phyloP scores from a whole-genome alignment of 2,113 vertebrate species.

The Bufo gargarizans region DNA sequence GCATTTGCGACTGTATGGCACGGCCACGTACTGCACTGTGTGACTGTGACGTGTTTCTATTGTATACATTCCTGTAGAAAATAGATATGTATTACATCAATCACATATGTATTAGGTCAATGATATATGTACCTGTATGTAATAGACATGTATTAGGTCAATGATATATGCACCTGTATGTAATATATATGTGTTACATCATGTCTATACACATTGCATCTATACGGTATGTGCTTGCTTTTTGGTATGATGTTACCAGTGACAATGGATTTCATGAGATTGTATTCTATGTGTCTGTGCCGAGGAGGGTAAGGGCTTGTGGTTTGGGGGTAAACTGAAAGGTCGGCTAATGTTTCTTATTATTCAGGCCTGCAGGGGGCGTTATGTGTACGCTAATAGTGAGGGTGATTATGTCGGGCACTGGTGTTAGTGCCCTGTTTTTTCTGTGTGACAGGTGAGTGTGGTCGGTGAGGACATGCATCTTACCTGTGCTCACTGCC shows the following conservation, averaged over 20 bases:
- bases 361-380: background rate
- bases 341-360: background rate
- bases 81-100: background rate
- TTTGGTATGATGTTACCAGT: background rate
- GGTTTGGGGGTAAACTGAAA: background rate
- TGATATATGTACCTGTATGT: no score
- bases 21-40: background rate
- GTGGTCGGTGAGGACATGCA: background rate
- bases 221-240: background rate
- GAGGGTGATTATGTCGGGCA: background rate
- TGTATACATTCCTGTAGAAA: background rate
- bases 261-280: background rate
- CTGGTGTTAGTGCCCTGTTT: background rate
- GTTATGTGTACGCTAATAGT: background rate
- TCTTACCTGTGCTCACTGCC: background rate
- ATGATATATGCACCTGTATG: no score
- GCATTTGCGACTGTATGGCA: background rate
- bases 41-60: background rate
- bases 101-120: no score
- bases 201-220: background rate
- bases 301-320: background rate
- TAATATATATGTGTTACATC: background rate
- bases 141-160: no score
- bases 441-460: constrained; percentile 1
- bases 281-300: background rate